These are phyloP conservation scores for Agonum fuliginosum DNA, from an alignment of 2,888 invertebrate genomes.

Conservation along the genomic window DNA sequence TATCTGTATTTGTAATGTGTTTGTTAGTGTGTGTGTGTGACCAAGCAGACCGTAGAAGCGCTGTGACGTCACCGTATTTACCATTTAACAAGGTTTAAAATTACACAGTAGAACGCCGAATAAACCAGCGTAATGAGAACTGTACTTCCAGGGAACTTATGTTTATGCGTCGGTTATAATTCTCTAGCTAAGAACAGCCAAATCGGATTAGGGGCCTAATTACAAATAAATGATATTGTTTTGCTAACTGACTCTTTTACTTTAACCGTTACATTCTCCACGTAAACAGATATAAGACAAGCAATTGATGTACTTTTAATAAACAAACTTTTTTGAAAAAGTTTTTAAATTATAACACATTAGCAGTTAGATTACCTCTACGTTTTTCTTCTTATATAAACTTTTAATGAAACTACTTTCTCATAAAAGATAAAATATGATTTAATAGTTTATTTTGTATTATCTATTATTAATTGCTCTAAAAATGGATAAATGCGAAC, in stretches of 20 bases:
- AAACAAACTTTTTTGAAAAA: no score
- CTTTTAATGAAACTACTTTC: no score
- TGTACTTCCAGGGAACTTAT: conserved; percentile 2
- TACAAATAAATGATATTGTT: neutral
- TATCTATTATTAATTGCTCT: no score
- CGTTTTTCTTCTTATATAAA: no score
- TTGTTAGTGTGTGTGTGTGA: neutral
- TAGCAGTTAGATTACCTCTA: no score
- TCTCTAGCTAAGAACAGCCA: neutral
- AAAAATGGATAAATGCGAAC: no score
- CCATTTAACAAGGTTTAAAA: conserved; percentile 10
- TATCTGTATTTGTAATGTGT: neutral
- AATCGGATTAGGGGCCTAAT: conserved; percentile 1
- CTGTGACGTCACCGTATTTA: conserved; percentile 44
- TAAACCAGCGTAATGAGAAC: neutral
- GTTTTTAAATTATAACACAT: no score
- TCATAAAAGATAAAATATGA: no score
- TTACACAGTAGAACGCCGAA: neutral
- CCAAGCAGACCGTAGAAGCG: conserved; percentile 2
- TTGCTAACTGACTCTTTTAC: neutral
- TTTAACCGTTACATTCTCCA: neutral
- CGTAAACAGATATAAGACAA: no score
- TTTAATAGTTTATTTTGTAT: no score
- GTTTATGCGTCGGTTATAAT: neutral
- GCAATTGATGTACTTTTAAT: no score